Conservation (phyloP, 2,113 vertebrate species). For the Passer montanus region DNA sequence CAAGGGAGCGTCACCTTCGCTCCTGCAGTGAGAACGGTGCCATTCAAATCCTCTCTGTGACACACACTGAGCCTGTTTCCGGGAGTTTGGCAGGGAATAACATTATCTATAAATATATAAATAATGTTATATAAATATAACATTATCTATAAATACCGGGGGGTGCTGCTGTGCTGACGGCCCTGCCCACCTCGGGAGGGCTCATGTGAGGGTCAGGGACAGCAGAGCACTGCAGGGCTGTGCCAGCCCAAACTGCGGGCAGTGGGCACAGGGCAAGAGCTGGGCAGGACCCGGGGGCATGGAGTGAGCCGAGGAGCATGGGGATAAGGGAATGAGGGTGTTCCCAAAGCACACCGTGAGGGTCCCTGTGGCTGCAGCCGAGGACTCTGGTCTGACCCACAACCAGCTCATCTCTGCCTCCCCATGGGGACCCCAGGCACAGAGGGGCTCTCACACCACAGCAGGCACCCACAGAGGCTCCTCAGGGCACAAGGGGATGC, state of each 20-base stretch:
- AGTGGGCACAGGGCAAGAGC: neutral
- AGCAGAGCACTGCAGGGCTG: neutral
- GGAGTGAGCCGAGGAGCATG: rapidly evolving
- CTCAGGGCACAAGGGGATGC: neutral
- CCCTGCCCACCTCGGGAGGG: neutral
- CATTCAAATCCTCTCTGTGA: conserved; percentile 55
- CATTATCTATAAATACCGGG: conserved; percentile 46
- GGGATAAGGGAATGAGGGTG: neutral
- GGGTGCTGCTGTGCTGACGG: conserved; percentile 7
- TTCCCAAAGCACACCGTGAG: neutral
- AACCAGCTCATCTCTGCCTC: neutral
- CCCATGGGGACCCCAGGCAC: rapidly evolving
- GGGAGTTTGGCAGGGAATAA: conserved; percentile 61
- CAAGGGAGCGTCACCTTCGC: neutral
- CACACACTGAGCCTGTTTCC: conserved; percentile 58
- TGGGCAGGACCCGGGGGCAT: neutral
- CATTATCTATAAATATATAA: neutral
- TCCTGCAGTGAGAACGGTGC: neutral
- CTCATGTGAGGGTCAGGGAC: neutral
- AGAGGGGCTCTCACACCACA: neutral
- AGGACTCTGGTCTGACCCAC: neutral
- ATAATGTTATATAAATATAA: neutral
- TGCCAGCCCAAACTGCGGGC: rapidly evolving
- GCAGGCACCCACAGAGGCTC: neutral
- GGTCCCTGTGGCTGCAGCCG: rapidly evolving